phyloP scores from a whole-genome alignment of 2,797 vertebrate genomes.

The Scolopax bukidnonensis region DNA sequence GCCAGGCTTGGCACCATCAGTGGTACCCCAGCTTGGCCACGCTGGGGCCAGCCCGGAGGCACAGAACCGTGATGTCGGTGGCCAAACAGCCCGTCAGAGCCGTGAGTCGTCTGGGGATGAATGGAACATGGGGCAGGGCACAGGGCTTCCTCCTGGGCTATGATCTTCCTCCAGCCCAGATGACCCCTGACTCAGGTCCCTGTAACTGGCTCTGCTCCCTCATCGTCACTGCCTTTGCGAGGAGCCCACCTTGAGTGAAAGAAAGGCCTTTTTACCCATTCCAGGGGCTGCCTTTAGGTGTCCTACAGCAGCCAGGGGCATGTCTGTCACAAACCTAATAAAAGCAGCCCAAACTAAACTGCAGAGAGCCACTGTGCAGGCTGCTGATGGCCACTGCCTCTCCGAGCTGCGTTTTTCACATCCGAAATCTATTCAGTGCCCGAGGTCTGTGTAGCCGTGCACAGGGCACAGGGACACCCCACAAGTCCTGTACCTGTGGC shows the following conservation, averaged over 20 bases:
- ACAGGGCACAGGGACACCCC: not conserved
- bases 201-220: not conserved
- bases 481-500: not conserved
- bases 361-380: not conserved
- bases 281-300: not conserved
- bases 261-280: not conserved
- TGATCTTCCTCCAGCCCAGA: not conserved
- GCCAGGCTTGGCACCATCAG: not conserved
- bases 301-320: not conserved
- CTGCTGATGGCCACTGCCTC: not conserved
- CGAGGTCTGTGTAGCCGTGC: not conserved
- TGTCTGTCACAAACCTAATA: not conserved
- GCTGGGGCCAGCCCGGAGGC: not conserved
- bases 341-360: not conserved
- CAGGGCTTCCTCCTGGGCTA: not conserved
- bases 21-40: not conserved
- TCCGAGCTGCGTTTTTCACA: not conserved
- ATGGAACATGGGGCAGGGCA: not conserved
- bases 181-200: not conserved
- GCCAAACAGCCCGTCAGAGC: not conserved
- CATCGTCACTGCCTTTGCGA: not conserved
- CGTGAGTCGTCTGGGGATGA: not conserved
- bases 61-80: not conserved
- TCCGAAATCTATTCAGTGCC: not conserved
- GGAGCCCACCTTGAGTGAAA: not conserved